phyloP scores from a whole-genome alignment of 1,140 invertebrate genomes.

The Drosophila ohnishii region DNA sequence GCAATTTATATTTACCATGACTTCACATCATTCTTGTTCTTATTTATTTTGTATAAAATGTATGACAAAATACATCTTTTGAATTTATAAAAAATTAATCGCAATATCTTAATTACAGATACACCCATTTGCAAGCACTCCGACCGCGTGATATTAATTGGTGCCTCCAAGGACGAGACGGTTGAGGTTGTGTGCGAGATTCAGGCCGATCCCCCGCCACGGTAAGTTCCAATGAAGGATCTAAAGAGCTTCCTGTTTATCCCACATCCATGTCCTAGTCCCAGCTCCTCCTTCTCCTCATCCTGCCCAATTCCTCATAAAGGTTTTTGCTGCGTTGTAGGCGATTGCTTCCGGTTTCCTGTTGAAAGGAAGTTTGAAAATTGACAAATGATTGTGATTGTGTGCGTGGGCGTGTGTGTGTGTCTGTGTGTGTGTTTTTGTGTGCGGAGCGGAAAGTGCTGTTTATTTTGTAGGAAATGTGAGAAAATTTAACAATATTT shows the following conservation, averaged over 20 bases:
- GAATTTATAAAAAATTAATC: neutral
- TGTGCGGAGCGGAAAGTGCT: constrained; percentile 61
- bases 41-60: too few relatives aligned
- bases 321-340: constrained; percentile 57
- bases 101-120: constrained; percentile 84
- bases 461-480: constrained; percentile 74
- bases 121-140: constrained; percentile 90
- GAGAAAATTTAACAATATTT: constrained; percentile 71
- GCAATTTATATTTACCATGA: neutral
- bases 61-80: too few relatives aligned
- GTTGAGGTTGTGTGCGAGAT: constrained; percentile 93
- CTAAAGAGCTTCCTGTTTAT: constrained; percentile 7
- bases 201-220: constrained; percentile 93
- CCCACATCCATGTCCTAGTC: neutral
- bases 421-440: neutral
- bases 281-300: neutral
- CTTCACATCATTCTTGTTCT: neutral
- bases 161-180: constrained; percentile 91
- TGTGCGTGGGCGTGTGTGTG: constrained; percentile 30
- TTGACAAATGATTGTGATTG: constrained; percentile 78
- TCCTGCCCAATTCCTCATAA: constrained; percentile 6
- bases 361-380: constrained; percentile 77
- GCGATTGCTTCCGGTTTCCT: constrained; percentile 79
- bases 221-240: constrained; percentile 69
- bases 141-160: constrained; percentile 90